These are phyloP conservation scores for Limnephilus lunatus DNA, from an alignment of 2,888 invertebrate genomes.

Conservation along the genomic window DNA sequence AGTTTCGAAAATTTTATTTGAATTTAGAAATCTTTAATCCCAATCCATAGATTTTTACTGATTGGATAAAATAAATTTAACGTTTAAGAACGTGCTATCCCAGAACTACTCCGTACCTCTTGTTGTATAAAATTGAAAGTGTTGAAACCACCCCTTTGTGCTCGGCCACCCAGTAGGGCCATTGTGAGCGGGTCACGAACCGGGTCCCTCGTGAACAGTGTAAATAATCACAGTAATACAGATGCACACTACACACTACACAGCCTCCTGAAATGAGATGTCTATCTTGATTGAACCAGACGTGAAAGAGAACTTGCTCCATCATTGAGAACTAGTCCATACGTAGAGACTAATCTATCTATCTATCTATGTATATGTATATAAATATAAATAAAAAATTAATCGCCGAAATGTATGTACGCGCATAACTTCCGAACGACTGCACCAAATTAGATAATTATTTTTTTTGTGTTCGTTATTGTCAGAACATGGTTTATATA, in stretches of 20 bases:
- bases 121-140: constrained; percentile 42
- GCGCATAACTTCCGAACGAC: too few relatives aligned
- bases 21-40: too few relatives aligned
- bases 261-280: constrained; percentile 18
- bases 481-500: too few relatives aligned
- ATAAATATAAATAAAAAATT: too few relatives aligned
- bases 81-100: not conserved
- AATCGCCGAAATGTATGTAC: too few relatives aligned
- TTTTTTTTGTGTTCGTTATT: too few relatives aligned
- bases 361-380: too few relatives aligned
- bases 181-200: constrained; percentile 59
- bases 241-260: constrained; percentile 31
- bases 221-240: constrained; percentile 46
- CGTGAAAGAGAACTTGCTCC: not conserved
- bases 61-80: not conserved
- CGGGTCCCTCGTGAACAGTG: constrained; percentile 43
- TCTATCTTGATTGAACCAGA: constrained; percentile 23
- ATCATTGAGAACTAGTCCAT: not conserved
- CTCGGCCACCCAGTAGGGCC: constrained; percentile 57
- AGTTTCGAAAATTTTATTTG: too few relatives aligned
- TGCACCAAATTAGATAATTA: too few relatives aligned
- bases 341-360: not conserved
- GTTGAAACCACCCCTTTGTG: constrained; percentile 61
- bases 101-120: not conserved
- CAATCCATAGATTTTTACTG: not conserved